Percentiles rank a stretch among this genome's conserved stretches.
Evolutionary conservation across 2,797 vertebrate species (phyloP).

Genomic region (Molossus alvarezi): DNA sequence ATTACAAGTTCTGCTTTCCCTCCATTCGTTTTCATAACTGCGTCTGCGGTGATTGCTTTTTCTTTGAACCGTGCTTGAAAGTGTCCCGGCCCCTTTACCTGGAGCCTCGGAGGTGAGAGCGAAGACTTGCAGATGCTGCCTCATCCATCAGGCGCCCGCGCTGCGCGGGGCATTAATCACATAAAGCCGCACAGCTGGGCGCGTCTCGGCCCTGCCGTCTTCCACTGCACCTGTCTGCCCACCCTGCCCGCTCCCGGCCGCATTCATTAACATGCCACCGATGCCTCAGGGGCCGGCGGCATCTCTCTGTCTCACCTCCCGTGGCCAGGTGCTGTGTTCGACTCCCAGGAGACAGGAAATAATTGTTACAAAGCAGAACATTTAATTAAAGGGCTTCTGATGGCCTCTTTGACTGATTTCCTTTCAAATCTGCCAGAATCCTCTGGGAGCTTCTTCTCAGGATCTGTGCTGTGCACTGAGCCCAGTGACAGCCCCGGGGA

Average conservation of each 20-base stretch:
- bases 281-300: neutral
- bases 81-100: neutral
- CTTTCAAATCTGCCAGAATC: constrained; percentile 58
- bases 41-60: constrained; percentile 55
- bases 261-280: constrained; percentile 68
- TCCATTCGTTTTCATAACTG: constrained; percentile 50
- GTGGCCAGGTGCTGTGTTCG: constrained; percentile 47
- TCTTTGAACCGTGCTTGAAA: constrained; percentile 55
- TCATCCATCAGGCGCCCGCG: constrained; percentile 49
- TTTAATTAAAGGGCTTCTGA: constrained; percentile 42
- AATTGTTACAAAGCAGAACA: constrained; percentile 43
- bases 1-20: neutral
- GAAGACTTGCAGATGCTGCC: neutral
- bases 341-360: neutral
- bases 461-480: constrained; percentile 10
- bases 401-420: constrained; percentile 31
- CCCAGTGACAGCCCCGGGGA: neutral
- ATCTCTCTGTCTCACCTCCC: constrained; percentile 40
- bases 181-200: constrained; percentile 51
- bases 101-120: neutral
- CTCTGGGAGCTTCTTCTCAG: constrained; percentile 26
- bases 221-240: neutral
- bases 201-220: constrained; percentile 68
- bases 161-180: constrained; percentile 61
- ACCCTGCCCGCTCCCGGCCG: neutral